phyloP scores from a whole-genome alignment of 2,888 invertebrate species.

The Leucoma salicis region DNA sequence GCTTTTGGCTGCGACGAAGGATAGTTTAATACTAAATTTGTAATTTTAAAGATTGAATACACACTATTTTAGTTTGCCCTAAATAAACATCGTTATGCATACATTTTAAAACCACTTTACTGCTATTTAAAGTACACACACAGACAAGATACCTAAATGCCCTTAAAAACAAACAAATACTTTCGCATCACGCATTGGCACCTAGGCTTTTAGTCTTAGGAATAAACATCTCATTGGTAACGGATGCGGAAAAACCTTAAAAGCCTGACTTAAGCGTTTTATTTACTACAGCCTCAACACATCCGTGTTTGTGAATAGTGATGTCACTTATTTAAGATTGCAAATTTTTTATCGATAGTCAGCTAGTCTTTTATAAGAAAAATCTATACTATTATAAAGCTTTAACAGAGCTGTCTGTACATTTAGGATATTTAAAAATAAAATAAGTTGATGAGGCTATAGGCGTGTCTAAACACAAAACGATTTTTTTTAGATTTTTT shows the following conservation, averaged over 20 bases:
- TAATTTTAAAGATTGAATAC: too few species aligned
- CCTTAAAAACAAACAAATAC: constrained; percentile 6
- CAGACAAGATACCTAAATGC: too few species aligned
- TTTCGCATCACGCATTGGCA: constrained; percentile 5
- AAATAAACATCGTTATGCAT: not conserved
- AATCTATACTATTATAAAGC: too few species aligned
- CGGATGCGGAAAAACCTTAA: constrained; percentile 48
- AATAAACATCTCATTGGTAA: constrained; percentile 27
- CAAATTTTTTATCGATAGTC: not conserved
- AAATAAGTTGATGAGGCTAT: too few species aligned
- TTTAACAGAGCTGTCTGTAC: too few species aligned
- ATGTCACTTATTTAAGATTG: constrained; percentile 19
- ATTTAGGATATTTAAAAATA: too few species aligned
- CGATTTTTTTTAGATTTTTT: too few species aligned
- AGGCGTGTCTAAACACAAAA: too few species aligned
- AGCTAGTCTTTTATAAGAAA: too few species aligned
- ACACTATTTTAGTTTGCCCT: too few species aligned
- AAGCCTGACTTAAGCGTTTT: constrained; percentile 49
- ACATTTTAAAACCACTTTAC: not conserved
- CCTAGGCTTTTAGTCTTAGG: constrained; percentile 12
- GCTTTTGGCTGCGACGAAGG: too few species aligned
- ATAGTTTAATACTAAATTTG: too few species aligned
- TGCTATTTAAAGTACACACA: not conserved
- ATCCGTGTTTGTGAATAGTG: constrained; percentile 44
- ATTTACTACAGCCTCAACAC: constrained; percentile 43